Base-by-base conservation (phyloP, 2,797 vertebrate species). In the Sebastes taczanowskii region DNA sequence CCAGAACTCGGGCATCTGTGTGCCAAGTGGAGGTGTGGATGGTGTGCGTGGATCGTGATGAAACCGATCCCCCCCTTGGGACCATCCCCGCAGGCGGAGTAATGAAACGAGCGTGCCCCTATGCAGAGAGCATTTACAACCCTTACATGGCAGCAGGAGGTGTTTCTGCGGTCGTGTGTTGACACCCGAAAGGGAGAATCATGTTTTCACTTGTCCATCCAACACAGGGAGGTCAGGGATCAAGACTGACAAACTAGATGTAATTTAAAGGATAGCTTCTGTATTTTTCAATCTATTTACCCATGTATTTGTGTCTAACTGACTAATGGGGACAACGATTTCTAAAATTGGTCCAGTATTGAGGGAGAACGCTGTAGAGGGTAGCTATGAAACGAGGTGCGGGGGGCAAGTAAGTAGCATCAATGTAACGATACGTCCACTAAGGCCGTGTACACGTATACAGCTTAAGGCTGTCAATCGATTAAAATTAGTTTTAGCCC, bases 71-170 rank as follows among this genome's bases (percentile, higher is more conserved):
- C 38, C 81, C 87, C 46, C 69, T 11, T 0, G 35, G 83, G 87
- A 88, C 60, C 66, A 64, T 65, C 34, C 34, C 82, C 22, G 34
- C 80, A 63, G 84, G 84, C 23, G 5, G 73, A 71, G 78, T 80
- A 83, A 85, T 86, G 63, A 88, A 90, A 83, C 11, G 20, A 71
- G 56, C n/a, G 32, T 23, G 68, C 66, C 71, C 35, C 58, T 34
- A 60, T 73, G 67, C 53, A 65, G 53, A 59, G 64, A 80, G 58
- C 79, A 71, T 87, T 79, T 65, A 46, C 29, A 71, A 65, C 71
- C 52, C 23, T 71, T 10, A 69, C 46, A 35, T 30, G 7, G 42
- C 8, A 8, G 14, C 2, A 7, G 62, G 60, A 49, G 53, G 74
- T 68, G 67, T 74, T 68, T 62, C 52, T 60, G 23, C 8, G 4